Base-by-base conservation (phyloP, 1,140 invertebrate genomes). In the Drosophila tristis region DNA sequence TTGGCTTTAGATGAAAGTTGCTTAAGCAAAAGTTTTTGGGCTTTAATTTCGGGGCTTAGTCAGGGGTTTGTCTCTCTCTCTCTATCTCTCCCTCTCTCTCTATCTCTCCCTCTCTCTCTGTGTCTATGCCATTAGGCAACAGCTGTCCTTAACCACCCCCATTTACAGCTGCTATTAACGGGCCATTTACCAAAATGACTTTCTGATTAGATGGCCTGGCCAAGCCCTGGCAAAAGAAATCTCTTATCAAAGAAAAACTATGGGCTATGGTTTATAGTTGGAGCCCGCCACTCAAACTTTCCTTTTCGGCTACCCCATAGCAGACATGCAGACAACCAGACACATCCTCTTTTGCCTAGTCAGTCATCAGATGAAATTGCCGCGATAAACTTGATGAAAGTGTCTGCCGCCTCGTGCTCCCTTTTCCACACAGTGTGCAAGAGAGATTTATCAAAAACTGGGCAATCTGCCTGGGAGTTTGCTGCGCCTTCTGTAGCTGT, bases 331-430 rank as follows among this genome's bases (percentile, higher is more conserved):
- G 29, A 9, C 8, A 9, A 7, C 3, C 8, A 31, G 8, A 31
- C 26, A 29, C 6, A 29, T 57, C 15, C 48, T 55, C 23, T 20
- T 49, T 51, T 62, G 57, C 57, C 72, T 65, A 65, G 58, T 80
- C 70, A 61, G 65, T 70, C 73, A 75, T 72, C 61, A 78, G 82
- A 89, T 89, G 72, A 82, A 87, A 89, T 82, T 89, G 73, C 78
- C 75, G 63, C 75, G 86, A 90, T 90, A 90, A 85, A 62, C 74
- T 76, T 90, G 86, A 90, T 82, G 81, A 80, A 80, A 86, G 86
- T 90, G 85, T 90, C 86, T 90, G 49, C 43, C 55, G 45, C 47
- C 55, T 29, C 42, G 9, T 2, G 0, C 11, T 70, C 31, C 25
- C 44, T 58, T 54, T 70, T 65, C 65, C 70, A 39, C 44, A 31